A percentile compares a stretch with the other conserved stretches of the same genome.
Conservation (phyloP, 2,888 invertebrate species). For the Drosophila greeni region DNA sequence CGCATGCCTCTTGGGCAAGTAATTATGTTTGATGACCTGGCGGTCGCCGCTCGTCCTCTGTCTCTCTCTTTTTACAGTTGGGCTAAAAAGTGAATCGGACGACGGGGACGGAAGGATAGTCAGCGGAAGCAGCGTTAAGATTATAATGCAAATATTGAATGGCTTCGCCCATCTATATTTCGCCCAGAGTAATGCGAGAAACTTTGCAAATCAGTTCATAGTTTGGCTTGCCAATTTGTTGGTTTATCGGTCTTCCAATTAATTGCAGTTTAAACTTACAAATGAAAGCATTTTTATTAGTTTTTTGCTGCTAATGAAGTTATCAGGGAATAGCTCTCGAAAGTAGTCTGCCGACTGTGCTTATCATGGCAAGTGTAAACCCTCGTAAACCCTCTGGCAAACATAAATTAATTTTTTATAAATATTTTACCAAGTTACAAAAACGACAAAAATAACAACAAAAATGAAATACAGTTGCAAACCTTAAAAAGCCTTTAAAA, state of each 20-base stretch:
- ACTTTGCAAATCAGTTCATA: slow-evolving; percentile 38
- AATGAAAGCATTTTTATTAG: not conserved
- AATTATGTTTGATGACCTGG: slow-evolving; percentile 69
- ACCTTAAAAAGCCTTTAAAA: no score
- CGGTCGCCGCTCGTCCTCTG: slow-evolving; percentile 23
- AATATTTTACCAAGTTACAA: not conserved
- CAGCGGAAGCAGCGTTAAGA: slow-evolving; percentile 22
- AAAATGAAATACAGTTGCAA: not conserved
- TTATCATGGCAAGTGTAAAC: no score
- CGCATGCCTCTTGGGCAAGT: slow-evolving; percentile 68
- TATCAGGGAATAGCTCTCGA: not conserved
- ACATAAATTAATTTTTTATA: no score
- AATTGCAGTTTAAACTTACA: slow-evolving; percentile 12
- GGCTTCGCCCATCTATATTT: slow-evolving; percentile 26
- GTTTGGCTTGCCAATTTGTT: slow-evolving; percentile 35
- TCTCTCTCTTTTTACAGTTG: not conserved
- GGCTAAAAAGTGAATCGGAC: slow-evolving; percentile 40
- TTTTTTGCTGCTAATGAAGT: not conserved
- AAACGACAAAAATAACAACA: not conserved
- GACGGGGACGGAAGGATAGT: slow-evolving; percentile 10
- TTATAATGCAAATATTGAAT: slow-evolving; percentile 47
- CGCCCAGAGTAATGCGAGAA: slow-evolving; percentile 18
- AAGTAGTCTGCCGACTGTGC: accelerated
- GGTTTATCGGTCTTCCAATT: slow-evolving; percentile 20
- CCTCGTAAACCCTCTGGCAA: no score